phyloP scores from a whole-genome alignment of 2,113 vertebrate species.

The Smithornis capensis region DNA sequence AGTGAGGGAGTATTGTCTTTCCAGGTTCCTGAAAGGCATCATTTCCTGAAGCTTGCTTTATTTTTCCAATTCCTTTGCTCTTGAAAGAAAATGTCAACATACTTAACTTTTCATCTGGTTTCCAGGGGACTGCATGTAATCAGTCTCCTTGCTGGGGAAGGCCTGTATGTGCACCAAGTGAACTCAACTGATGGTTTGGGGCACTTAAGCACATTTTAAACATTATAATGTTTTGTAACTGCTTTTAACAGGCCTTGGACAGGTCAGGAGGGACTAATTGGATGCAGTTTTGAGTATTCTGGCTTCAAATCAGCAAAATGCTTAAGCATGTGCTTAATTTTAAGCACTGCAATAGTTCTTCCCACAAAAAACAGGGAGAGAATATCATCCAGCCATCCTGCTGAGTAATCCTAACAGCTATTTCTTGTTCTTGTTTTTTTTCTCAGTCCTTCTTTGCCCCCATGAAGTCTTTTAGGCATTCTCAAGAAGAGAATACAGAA shows the following conservation, averaged over 20 bases:
- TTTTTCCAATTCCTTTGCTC: background rate
- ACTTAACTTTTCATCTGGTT: background rate
- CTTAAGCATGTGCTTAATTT: background rate
- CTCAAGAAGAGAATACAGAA: background rate
- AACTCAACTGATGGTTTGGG: background rate
- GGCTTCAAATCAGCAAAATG: background rate
- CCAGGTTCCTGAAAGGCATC: background rate
- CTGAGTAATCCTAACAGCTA: slow-evolving; percentile 17
- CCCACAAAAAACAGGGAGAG: background rate
- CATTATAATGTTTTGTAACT: background rate
- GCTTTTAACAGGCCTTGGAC: background rate
- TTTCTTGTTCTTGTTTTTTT: background rate
- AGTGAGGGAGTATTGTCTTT: background rate
- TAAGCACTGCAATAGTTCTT: background rate
- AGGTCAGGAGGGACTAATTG: background rate
- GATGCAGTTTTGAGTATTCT: background rate
- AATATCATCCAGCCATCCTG: background rate
- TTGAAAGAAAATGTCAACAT: background rate
- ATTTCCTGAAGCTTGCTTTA: background rate
- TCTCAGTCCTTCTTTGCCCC: background rate
- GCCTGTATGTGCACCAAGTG: background rate
- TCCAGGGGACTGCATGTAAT: background rate
- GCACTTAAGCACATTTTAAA: background rate
- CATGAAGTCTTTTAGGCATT: background rate
- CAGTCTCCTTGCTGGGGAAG: background rate